A percentile compares a stretch with the other conserved stretches of the same genome.
Conservation (phyloP, 2,797 vertebrate species). For the Gymnothorax reevesii region DNA sequence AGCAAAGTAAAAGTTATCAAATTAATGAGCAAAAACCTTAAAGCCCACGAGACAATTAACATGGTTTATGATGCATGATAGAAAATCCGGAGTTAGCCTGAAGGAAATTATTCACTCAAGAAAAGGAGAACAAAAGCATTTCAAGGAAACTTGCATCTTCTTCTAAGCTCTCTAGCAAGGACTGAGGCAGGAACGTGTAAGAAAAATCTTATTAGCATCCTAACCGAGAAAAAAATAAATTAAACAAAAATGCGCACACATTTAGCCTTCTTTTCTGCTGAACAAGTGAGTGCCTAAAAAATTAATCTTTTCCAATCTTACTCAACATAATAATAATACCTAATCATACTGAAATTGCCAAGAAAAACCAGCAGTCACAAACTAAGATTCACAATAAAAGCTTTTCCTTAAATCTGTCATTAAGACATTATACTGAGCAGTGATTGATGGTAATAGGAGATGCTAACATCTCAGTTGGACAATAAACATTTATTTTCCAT, state of each 20-base stretch:
- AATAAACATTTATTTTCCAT: conserved; percentile 28
- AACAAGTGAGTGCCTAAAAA: conserved; percentile 41
- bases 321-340: neutral
- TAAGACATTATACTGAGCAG: conserved; percentile 13
- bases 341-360: neutral
- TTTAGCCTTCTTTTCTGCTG: conserved; percentile 37
- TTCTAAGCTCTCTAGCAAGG: conserved; percentile 63
- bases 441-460: neutral
- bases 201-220: conserved; percentile 42
- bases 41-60: conserved; percentile 69
- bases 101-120: conserved; percentile 46
- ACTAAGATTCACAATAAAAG: neutral
- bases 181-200: conserved; percentile 48
- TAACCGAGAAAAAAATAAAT: conserved; percentile 52
- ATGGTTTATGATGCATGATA: conserved; percentile 69
- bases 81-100: conserved; percentile 64
- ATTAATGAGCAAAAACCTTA: conserved; percentile 65
- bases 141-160: conserved; percentile 47
- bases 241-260: neutral
- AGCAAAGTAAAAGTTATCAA: conserved; percentile 61
- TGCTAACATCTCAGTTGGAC: conserved; percentile 1
- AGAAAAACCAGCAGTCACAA: conserved; percentile 13
- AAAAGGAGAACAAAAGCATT: conserved; percentile 56
- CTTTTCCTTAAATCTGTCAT: neutral
- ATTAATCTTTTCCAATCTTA: conserved; percentile 40